Percentiles rank a stretch among this genome's conserved stretches.
These are phyloP conservation scores for Pogona vitticeps DNA, from an alignment of 2,113 vertebrate genomes.

Conservation along the genomic window DNA sequence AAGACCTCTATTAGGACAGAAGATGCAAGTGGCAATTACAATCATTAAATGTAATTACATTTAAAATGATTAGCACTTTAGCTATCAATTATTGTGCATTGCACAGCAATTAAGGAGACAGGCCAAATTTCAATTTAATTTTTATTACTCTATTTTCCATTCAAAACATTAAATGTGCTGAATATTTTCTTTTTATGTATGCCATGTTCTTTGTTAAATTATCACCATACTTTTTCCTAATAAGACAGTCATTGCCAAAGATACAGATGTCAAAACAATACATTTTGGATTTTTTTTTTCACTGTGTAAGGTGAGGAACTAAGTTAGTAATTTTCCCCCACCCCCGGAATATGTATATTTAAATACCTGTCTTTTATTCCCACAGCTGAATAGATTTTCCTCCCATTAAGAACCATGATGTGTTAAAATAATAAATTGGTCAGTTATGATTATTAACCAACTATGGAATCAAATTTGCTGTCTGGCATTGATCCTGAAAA, in stretches of 20 bases:
- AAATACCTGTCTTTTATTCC: conserved; percentile 32
- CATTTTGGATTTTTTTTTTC: conserved; percentile 34
- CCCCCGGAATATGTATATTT: not conserved
- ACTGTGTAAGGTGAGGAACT: conserved; percentile 13
- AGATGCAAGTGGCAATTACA: conserved; percentile 71
- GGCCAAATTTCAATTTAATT: conserved; percentile 68
- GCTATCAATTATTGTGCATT: conserved; percentile 63
- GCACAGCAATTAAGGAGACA: conserved; percentile 66
- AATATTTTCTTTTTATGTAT: conserved; percentile 54
- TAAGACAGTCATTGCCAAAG: conserved; percentile 44
- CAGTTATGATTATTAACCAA: conserved; percentile 21
- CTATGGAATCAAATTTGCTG: conserved; percentile 7
- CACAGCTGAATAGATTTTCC: conserved; percentile 18
- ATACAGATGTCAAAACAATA: conserved; percentile 60
- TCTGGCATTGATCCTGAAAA: not conserved
- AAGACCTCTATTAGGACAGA: conserved; percentile 63
- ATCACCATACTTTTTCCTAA: conserved; percentile 46
- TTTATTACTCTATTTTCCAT: conserved; percentile 66
- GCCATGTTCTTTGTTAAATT: conserved; percentile 58
- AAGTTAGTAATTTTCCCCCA: conserved; percentile 11
- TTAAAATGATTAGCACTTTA: conserved; percentile 77
- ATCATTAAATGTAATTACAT: conserved; percentile 79
- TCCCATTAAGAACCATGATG: conserved; percentile 31
- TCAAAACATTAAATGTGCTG: conserved; percentile 58
- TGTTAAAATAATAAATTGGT: conserved; percentile 29